phyloP scores from a whole-genome alignment of 2,797 vertebrate genomes.

The Eulemur rubriventer region DNA sequence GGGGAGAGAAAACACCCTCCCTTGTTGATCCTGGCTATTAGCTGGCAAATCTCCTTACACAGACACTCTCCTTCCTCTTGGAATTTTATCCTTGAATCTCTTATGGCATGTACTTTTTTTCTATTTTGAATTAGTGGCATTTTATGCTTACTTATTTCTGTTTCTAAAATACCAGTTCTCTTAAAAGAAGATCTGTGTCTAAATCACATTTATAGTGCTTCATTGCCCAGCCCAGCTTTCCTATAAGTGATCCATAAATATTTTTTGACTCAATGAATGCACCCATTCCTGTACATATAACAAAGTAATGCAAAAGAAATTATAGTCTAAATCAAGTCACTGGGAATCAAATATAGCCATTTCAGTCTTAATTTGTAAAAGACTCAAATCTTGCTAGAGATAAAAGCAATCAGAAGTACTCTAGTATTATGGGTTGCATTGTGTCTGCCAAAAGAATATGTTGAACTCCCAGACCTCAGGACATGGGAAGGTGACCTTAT shows the following conservation, averaged over 20 bases:
- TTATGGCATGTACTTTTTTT: not conserved
- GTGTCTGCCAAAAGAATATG: not conserved
- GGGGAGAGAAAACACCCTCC: not conserved
- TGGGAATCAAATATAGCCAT: not conserved
- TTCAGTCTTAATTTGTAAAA: not conserved
- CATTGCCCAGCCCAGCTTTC: not conserved
- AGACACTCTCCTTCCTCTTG: not conserved
- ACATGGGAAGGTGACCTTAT: not conserved
- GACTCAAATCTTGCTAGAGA: not conserved
- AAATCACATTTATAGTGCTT: not conserved
- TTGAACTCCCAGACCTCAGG: not conserved
- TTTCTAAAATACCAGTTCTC: not conserved
- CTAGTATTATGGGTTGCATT: not conserved
- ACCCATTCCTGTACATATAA: not conserved
- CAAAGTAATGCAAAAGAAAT: not conserved
- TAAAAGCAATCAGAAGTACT: not conserved
- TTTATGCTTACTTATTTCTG: not conserved
- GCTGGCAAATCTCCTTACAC: not conserved
- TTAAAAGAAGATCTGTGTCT: not conserved
- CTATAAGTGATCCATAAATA: not conserved
- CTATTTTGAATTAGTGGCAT: not conserved
- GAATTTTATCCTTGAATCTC: not conserved
- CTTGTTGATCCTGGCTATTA: not conserved
- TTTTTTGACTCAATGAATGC: not conserved
- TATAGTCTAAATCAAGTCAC: not conserved